Conservation (phyloP, 1,140 invertebrate genomes). For the Cydia amplana region DNA sequence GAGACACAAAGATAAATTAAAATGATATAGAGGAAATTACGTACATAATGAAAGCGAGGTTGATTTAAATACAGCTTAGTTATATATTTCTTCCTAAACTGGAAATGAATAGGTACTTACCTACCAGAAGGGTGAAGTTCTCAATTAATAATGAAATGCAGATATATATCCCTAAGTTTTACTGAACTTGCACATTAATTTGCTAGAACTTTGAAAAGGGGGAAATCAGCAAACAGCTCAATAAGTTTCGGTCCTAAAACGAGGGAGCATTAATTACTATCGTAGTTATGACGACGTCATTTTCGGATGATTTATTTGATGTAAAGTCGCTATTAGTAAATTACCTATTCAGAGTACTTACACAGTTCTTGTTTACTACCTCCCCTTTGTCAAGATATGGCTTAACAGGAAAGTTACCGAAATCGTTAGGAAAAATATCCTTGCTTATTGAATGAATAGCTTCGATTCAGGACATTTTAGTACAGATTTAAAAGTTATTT, state of each 20-base stretch:
- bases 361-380: conserved; percentile 1
- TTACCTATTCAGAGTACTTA: neutral
- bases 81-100: neutral
- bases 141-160: conserved; percentile 12
- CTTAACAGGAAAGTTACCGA: neutral
- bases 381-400: neutral
- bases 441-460: neutral
- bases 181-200: conserved; percentile 24
- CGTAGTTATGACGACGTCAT: neutral
- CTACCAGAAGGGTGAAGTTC: neutral
- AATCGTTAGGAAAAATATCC: neutral
- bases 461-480: conserved; percentile 3
- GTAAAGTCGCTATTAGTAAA: neutral
- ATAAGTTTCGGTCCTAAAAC: conserved; percentile 7
- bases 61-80: neutral
- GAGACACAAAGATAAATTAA: too few relatives aligned
- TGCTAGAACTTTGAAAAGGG: conserved; percentile 21
- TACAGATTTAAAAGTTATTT: conserved; percentile 13
- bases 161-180: conserved; percentile 15
- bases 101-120: too few relatives aligned
- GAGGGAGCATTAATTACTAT: conserved; percentile 28
- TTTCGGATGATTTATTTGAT: neutral
- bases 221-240: conserved; percentile 19
- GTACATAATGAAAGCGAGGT: neutral
- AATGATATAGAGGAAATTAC: neutral